Evolutionary conservation across 2,888 invertebrate species (phyloP).

Genomic region (Clostera curtula): DNA sequence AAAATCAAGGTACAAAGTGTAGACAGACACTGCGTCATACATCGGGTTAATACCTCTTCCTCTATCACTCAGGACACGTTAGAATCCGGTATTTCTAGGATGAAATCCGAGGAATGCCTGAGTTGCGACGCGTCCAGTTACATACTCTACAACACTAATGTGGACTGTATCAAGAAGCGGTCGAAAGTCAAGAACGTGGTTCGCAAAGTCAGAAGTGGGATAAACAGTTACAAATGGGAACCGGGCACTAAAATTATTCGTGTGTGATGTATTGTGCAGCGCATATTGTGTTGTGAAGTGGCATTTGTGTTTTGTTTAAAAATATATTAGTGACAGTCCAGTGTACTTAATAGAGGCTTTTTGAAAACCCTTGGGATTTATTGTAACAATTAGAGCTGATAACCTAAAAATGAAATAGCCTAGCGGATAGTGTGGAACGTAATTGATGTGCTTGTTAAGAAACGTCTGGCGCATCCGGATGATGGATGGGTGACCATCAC

Average conservation of each 20-base stretch:
- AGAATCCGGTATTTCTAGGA: conserved; percentile 14
- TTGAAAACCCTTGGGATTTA: too few relatives aligned
- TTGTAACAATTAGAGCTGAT: too few relatives aligned
- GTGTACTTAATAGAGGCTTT: too few relatives aligned
- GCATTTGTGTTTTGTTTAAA: conserved; percentile 15
- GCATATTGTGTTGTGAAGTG: conserved; percentile 20
- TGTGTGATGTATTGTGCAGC: conserved; percentile 29
- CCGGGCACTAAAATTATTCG: conserved; percentile 54
- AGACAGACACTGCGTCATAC: conserved; percentile 10
- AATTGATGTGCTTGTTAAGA: too few relatives aligned
- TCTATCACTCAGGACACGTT: conserved; percentile 16
- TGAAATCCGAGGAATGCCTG: conserved; percentile 31
- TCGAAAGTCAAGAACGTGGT: conserved; percentile 28
- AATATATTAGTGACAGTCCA: conserved; percentile 16
- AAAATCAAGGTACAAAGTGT: conserved; percentile 26
- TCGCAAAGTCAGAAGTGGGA: conserved; percentile 27
- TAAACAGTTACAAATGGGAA: conserved; percentile 48
- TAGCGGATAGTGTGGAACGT: too few relatives aligned
- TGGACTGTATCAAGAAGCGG: conserved; percentile 36
- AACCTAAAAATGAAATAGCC: too few relatives aligned
- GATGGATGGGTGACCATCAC: too few relatives aligned
- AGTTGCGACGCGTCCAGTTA: conserved; percentile 44
- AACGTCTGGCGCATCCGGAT: too few relatives aligned
- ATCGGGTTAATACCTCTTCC: conserved; percentile 9
- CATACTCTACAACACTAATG: conserved; percentile 42